Conservation (phyloP, 64 coral and sea anemone species). For the Trachythela sp. region DNA sequence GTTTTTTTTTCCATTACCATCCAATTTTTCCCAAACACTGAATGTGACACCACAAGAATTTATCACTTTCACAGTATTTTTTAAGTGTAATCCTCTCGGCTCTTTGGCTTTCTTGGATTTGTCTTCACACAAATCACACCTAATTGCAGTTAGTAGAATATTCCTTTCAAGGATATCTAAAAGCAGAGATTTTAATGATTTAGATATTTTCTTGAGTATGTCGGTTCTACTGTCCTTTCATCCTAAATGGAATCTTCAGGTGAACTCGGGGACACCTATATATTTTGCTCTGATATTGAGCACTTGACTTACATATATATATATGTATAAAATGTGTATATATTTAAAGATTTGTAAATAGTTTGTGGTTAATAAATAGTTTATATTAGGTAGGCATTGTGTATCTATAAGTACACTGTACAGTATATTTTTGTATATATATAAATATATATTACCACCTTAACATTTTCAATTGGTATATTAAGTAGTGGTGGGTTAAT, state of each 20-base stretch:
- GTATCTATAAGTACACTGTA: too few relatives aligned
- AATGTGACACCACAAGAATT: too few relatives aligned
- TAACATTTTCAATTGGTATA: constrained; percentile 36
- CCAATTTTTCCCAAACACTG: constrained; percentile 28
- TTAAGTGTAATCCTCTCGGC: constrained; percentile 14
- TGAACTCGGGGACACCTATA: too few relatives aligned
- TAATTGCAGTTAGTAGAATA: constrained; percentile 16
- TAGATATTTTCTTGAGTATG: too few relatives aligned
- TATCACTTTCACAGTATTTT: constrained; percentile 20
- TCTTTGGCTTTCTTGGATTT: constrained; percentile 19
- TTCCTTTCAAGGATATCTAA: not conserved
- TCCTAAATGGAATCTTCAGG: too few relatives aligned
- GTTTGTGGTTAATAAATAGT: too few relatives aligned
- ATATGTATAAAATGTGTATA: not conserved
- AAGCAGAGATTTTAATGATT: too few relatives aligned
- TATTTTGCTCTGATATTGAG: too few relatives aligned
- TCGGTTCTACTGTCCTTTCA: too few relatives aligned
- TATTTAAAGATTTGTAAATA: not conserved
- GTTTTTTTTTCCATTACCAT: constrained; percentile 32
- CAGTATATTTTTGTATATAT: too few relatives aligned
- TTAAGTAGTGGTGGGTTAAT: constrained; percentile 12
- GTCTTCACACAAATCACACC: constrained; percentile 10
- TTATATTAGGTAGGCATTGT: too few relatives aligned
- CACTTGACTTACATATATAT: too few relatives aligned
- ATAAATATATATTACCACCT: constrained; percentile 3